Evolutionary conservation across 2,888 invertebrate species (phyloP).

Genomic region (Ptychoptera albimana): DNA sequence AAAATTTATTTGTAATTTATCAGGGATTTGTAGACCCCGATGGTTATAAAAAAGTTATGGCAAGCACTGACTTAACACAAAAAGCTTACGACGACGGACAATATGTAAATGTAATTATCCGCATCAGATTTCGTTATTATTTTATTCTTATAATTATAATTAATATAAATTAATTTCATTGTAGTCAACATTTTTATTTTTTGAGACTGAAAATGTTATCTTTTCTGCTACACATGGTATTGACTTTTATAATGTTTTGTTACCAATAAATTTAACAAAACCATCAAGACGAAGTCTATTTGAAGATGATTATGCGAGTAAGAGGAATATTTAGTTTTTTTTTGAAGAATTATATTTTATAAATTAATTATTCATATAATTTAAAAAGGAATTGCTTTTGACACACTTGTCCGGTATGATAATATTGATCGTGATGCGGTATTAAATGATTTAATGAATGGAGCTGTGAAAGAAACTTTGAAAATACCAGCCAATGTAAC

Average conservation of each 20-base stretch:
- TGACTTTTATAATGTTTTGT: slow-evolving; percentile 70
- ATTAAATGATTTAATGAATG: slow-evolving; percentile 50
- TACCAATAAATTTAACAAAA: slow-evolving; percentile 15
- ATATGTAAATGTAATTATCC: slow-evolving; percentile 31
- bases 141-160: neutral
- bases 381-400: slow-evolving; percentile 11
- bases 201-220: slow-evolving; percentile 44
- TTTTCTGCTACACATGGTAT: slow-evolving; percentile 43
- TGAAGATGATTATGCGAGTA: no score
- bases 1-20: neutral
- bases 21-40: slow-evolving; percentile 50
- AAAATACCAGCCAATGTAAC: slow-evolving; percentile 42
- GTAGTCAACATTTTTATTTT: slow-evolving; percentile 44
- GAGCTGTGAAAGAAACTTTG: slow-evolving; percentile 46
- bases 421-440: slow-evolving; percentile 20
- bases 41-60: slow-evolving; percentile 44
- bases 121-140: neutral
- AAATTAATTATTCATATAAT: no score
- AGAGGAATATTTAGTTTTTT: no score
- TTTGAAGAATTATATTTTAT: no score
- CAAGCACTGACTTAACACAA: slow-evolving; percentile 38
- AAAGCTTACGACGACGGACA: slow-evolving; percentile 37
- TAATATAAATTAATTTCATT: neutral
- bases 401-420: slow-evolving; percentile 27
- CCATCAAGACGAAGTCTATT: no score